phyloP scores from a whole-genome alignment of 2,797 vertebrate species.

The Sciurus vulgaris region DNA sequence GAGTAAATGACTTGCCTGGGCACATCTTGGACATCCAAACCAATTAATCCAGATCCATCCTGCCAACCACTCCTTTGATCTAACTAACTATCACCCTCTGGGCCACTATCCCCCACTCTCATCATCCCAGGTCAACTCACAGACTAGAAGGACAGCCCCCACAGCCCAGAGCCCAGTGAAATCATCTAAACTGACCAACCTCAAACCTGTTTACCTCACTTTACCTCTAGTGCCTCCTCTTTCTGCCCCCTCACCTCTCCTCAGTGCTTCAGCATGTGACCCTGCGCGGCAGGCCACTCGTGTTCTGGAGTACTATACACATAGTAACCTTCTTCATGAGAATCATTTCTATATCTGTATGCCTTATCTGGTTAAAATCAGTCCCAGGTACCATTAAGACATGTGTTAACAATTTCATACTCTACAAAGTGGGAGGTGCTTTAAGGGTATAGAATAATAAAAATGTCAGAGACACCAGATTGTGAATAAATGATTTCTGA shows the following conservation, averaged over 20 bases:
- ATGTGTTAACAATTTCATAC: fast-evolving
- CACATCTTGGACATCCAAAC: neutral
- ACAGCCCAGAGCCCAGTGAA: neutral
- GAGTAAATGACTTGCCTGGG: neutral
- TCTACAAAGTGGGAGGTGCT: neutral
- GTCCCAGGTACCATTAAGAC: neutral
- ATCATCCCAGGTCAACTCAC: neutral
- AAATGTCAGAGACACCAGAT: neutral
- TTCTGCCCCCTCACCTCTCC: neutral
- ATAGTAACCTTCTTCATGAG: neutral
- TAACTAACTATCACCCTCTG: neutral
- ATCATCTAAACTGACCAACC: neutral
- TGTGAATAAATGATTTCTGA: neutral
- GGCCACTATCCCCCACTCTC: neutral
- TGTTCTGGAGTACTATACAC: neutral
- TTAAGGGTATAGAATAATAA: neutral
- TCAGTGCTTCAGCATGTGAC: neutral
- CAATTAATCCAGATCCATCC: neutral
- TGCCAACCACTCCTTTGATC: neutral
- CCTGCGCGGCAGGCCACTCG: neutral
- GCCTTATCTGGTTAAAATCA: neutral
- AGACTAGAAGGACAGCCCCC: neutral
- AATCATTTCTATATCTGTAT: neutral
- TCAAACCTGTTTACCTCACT: neutral
- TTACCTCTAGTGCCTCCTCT: neutral